A percentile compares a stretch with the other conserved stretches of the same genome.
Evolutionary conservation across 2,113 vertebrate genomes (phyloP).

Genomic region (Peromyscus leucopus): DNA sequence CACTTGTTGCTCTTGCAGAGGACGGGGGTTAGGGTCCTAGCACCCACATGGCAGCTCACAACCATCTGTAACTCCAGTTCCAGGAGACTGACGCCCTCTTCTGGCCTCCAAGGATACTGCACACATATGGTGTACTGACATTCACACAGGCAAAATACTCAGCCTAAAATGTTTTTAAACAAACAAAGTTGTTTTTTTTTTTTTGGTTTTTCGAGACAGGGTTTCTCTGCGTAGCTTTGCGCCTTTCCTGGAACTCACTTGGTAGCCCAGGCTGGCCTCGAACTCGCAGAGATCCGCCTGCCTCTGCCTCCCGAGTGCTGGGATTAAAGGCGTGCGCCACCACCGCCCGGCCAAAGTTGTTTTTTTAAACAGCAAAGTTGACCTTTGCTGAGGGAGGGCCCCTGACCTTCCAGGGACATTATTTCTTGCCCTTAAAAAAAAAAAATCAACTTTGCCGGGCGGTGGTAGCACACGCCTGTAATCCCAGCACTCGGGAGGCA

Average conservation of each 20-base stretch:
- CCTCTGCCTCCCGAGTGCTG: too few species aligned
- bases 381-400: rapidly evolving
- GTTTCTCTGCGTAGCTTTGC: too few species aligned
- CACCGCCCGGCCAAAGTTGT: too few species aligned
- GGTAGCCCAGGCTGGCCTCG: too few species aligned
- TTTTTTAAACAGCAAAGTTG: neutral
- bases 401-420: neutral
- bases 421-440: neutral
- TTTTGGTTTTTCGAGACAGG: too few species aligned
- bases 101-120: neutral
- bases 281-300: too few species aligned
- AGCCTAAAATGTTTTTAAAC: neutral
- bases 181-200: too few species aligned
- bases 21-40: neutral
- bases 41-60: neutral
- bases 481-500: too few species aligned
- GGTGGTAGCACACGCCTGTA: too few species aligned
- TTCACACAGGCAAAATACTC: neutral
- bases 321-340: too few species aligned
- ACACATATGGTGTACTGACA: neutral
- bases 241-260: too few species aligned
- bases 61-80: neutral
- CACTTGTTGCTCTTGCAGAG: neutral
- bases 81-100: neutral
- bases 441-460: neutral